Percentiles rank a stretch among this genome's conserved stretches.
Conservation (phyloP, 1,140 invertebrate genomes). For the Homalodisca vitripennis region DNA sequence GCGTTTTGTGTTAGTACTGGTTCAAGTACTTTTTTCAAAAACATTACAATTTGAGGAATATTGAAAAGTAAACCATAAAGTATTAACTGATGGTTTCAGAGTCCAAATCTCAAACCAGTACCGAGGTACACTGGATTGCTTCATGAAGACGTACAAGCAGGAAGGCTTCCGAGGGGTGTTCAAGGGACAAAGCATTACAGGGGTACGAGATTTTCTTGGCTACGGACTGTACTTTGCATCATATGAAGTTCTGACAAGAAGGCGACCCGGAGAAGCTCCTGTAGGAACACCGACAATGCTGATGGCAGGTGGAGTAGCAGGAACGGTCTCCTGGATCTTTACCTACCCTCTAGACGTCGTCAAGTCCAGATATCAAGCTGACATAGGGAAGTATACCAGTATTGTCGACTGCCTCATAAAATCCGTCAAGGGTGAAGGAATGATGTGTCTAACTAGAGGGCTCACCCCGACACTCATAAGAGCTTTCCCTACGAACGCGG, state of each 20-base stretch:
- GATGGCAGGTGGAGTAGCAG: conserved; percentile 77
- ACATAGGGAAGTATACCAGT: conserved; percentile 63
- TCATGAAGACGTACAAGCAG: conserved; percentile 59
- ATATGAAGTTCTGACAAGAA: conserved; percentile 69
- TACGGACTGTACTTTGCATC: conserved; percentile 69
- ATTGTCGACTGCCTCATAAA: conserved; percentile 68
- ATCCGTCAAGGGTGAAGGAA: conserved; percentile 68
- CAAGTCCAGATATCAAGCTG: conserved; percentile 84
- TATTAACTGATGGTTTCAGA: background rate
- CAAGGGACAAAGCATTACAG: conserved; percentile 72
- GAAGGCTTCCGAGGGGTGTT: conserved; percentile 70
- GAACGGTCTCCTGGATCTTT: conserved; percentile 80
- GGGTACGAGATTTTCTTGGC: conserved; percentile 71
- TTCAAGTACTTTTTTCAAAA: too few species aligned
- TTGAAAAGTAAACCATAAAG: too few species aligned
- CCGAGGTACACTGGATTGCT: conserved; percentile 61
- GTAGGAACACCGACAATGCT: conserved; percentile 59
- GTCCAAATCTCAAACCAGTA: conserved; percentile 40
- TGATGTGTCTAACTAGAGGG: conserved; percentile 65
- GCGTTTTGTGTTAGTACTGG: too few species aligned
- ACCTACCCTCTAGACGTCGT: conserved; percentile 88
- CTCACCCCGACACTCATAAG: conserved; percentile 74
- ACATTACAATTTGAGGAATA: too few species aligned
- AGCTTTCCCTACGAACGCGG: conserved; percentile 91
- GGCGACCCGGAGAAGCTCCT: conserved; percentile 17